Percentiles rank a stretch among this genome's conserved stretches.
Evolutionary conservation across 2,113 vertebrate species (phyloP).

Genomic region (Erpornis zantholeuca): DNA sequence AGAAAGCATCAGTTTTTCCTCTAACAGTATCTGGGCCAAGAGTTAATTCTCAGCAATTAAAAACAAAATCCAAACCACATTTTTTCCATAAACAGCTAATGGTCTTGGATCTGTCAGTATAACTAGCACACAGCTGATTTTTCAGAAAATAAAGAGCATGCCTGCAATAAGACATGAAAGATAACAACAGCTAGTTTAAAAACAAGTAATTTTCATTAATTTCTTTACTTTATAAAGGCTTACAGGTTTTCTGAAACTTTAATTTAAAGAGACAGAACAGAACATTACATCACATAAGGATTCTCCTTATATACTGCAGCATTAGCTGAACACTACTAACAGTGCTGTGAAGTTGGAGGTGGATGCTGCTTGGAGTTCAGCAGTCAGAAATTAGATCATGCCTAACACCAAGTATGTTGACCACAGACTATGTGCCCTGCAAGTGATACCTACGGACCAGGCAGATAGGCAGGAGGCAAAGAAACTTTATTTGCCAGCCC

Average conservation of each 20-base stretch:
- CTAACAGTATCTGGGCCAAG: not conserved
- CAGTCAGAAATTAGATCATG: not conserved
- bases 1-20: slow-evolving; percentile 37
- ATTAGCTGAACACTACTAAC: not conserved
- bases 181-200: not conserved
- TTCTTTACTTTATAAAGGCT: not conserved
- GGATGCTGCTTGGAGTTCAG: not conserved
- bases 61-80: slow-evolving; percentile 2
- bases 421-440: not conserved
- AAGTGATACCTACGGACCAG: not conserved
- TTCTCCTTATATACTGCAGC: not conserved
- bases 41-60: slow-evolving; percentile 29
- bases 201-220: not conserved
- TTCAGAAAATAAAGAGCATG: not conserved
- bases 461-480: not conserved
- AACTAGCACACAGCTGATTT: not conserved
- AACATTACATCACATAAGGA: not conserved
- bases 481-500: not conserved
- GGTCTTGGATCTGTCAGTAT: not conserved
- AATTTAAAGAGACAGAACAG: not conserved
- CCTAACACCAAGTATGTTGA: not conserved
- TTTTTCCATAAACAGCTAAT: slow-evolving; percentile 39
- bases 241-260: not conserved
- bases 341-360: not conserved
- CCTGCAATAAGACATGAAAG: not conserved